Evolutionary conservation across 2,888 invertebrate genomes (phyloP), one percentile per base, ranked within the genome.

Genomic region (Dioctria linearis): DNA sequence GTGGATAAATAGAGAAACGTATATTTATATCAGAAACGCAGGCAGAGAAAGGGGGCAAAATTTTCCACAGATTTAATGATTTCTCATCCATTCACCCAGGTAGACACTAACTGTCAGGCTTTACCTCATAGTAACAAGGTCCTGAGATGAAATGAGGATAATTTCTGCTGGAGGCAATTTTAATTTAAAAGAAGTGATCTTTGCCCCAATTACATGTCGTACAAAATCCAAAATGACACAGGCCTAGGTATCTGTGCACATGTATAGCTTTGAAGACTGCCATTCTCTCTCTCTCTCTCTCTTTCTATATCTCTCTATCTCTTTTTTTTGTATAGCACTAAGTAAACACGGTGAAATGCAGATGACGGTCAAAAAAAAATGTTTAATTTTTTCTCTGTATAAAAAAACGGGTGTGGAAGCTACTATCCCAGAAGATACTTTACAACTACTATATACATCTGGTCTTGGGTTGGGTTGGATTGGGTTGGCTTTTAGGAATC

Each of bases 181-280:
- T 80, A 80, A 80, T 80, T 80, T 80, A 80, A 71, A 71, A 71
- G 71, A 65, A 73, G 61, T 80, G 49, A 65, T 80, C 57, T 71
- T 65, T 80, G 61, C 71, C 69, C 79, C 80, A 80, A 80, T 73
- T 80, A 80, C 51, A 65, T 80, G 80, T 80, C 80, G 71, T 73
- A 63, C 71, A 80, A 73, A n/a, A 80, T 80, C 51, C 65, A 63
- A 80, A 80, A 73, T 80, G 80, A 73, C 73, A 63, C 54, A 43
- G 73, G 71, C 51, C 80, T 42, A 49, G 39, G 61, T 49, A 25
- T 51, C 49, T 57, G 63, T 63, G 76, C 46, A 61, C 63, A 63
- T 25, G 25, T 25, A 25, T 63, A 46, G 42, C 63, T 63, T 46
- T 61, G 76, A 63, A 46, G 49, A 25, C 46, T 37, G 8, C 63